A percentile compares a stretch with the other conserved stretches of the same genome.
phyloP scores from a whole-genome alignment of 2,888 invertebrate genomes.

The Argyresthia albistria region DNA sequence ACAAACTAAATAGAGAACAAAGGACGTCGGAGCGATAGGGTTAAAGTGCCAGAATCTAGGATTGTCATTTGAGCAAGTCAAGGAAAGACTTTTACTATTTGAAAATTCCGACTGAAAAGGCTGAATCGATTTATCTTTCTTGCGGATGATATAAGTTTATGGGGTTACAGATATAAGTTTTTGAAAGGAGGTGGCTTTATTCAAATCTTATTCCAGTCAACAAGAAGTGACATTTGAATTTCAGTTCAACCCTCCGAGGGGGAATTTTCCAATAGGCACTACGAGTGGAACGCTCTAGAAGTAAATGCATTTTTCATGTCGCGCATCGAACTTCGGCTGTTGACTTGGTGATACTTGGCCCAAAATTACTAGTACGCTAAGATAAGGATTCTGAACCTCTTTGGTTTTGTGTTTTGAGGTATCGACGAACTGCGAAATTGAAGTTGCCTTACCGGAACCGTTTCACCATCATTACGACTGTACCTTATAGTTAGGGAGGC shows the following conservation, averaged over 20 bases:
- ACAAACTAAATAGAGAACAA: too few relatives aligned
- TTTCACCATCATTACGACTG: too few relatives aligned
- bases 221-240: constrained; percentile 5
- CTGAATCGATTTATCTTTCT: too few relatives aligned
- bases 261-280: constrained; percentile 17
- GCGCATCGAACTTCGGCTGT: constrained; percentile 42
- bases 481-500: too few relatives aligned
- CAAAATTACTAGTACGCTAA: neutral
- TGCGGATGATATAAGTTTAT: neutral
- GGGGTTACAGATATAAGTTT: neutral
- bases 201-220: neutral
- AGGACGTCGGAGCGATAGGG: too few relatives aligned
- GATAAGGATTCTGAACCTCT: neutral
- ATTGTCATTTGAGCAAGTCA: too few relatives aligned
- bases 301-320: constrained; percentile 68
- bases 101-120: too few relatives aligned
- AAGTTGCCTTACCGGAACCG: too few relatives aligned
- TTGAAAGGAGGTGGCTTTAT: neutral
- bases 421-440: too few relatives aligned
- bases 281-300: constrained; percentile 24
- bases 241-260: neutral
- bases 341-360: constrained; percentile 11
- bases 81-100: too few relatives aligned
- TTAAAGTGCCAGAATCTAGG: too few relatives aligned
- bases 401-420: neutral